Conservation (phyloP, 2,888 invertebrate genomes). For the Syritta pipiens region DNA sequence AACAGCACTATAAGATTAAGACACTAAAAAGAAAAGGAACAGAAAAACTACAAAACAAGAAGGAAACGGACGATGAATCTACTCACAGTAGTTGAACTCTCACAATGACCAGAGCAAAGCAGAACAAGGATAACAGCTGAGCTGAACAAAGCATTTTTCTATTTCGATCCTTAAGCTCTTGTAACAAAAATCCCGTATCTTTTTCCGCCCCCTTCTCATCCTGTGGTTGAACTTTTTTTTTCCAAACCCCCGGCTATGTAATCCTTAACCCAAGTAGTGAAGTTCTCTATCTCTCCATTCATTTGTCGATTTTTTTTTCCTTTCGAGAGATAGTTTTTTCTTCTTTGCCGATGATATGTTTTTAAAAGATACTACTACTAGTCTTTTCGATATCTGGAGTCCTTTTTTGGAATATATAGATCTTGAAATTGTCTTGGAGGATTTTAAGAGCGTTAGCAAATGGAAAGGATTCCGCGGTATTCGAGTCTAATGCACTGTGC, state of each 20-base stretch:
- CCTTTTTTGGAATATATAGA: background rate
- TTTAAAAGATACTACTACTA: conserved; percentile 3
- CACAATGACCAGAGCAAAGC: conserved; percentile 58
- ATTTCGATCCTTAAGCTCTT: conserved; percentile 61
- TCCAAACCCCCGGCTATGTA: conserved; percentile 24
- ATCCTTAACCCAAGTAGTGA: conserved; percentile 42
- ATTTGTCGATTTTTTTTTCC: conserved; percentile 29
- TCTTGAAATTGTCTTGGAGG: conserved; percentile 24
- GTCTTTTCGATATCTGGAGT: conserved; percentile 2
- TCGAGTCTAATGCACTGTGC: background rate
- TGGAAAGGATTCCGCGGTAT: background rate
- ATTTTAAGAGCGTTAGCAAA: background rate
- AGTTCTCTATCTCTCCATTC: conserved; percentile 18
- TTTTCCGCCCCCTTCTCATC: conserved; percentile 4
- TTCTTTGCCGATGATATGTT: conserved; percentile 21
- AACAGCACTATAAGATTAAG: conserved; percentile 55
- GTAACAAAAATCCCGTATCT: conserved; percentile 48
- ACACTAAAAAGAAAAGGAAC: conserved; percentile 11
- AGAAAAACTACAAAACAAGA: background rate
- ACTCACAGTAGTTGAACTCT: conserved; percentile 59
- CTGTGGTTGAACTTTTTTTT: conserved; percentile 39
- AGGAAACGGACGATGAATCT: conserved; percentile 15
- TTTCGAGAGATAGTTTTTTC: background rate
- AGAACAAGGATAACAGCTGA: conserved; percentile 65
- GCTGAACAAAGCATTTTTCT: conserved; percentile 65